Base-by-base conservation (phyloP, 1,140 invertebrate genomes). In the Hermatobates lingyangjiaoensis region DNA sequence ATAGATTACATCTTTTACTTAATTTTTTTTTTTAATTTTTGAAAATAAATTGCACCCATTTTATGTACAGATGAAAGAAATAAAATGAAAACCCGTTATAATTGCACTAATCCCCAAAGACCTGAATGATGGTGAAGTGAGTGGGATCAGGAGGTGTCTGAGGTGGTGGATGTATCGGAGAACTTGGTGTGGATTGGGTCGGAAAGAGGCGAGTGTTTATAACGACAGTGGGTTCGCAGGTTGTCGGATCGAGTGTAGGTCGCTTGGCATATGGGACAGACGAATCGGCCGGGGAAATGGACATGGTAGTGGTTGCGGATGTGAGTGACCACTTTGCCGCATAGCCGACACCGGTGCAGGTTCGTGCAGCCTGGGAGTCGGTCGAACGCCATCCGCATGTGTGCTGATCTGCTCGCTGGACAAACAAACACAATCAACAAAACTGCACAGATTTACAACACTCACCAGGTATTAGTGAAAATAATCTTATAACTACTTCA, bases 261-360 rank as follows among this genome's bases (percentile, higher is more conserved):
- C 63, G 83, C 81, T 67, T 78, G 78, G 73, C 83, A 86, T 64
- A 86, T 75, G 65, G 82, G 82, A 69, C 83, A 86, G 74, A 85
- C 81, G 74, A 85, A 85, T 64, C 80, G 79, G 64, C 83, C 83
- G 59, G 83, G 83, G 73, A 85, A 86, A 71, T 86, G 83, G 69
- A 86, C 83, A 72, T 86, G 82, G 74, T 86, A 86, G 74, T 87
- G 83, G 74, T 86, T 87, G 67, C 83, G 78, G 73, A 86, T 85
- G 76, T 87, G 82, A 66, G 83, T 85, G 71, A 86, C 83, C 73
- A 86, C 80, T 77, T 86, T 87, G 70, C 83, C 83, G 74, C 83
- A 87, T 70, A 86, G 76, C 76, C 85, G 85, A 76, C 83, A 86
- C 69, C 81, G 81, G 75, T 85, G 82, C 73, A 84, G 79, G 74